phyloP scores from a whole-genome alignment of 2,888 invertebrate species.

The Torymus texanus region DNA sequence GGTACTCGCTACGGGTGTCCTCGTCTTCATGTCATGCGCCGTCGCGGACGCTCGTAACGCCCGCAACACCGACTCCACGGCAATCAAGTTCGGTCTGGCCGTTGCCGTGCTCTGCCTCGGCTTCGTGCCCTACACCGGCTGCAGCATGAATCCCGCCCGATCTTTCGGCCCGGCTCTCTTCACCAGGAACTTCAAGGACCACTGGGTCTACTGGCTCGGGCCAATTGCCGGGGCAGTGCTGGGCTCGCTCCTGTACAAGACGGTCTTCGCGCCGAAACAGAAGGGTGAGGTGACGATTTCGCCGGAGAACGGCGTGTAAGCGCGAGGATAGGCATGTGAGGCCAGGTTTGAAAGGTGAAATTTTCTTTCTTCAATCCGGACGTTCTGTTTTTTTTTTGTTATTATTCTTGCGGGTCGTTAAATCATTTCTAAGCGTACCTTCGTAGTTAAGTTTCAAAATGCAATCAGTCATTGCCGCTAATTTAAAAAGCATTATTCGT shows the following conservation, averaged over 20 bases:
- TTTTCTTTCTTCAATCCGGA: no score
- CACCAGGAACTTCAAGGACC: constrained; percentile 80
- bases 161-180: constrained; percentile 84
- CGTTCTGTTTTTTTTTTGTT: no score
- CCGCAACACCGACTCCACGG: constrained; percentile 80
- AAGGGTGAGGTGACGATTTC: constrained; percentile 5
- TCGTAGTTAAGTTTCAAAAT: no score
- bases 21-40: constrained; percentile 82
- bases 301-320: constrained; percentile 39
- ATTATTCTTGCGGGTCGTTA: no score
- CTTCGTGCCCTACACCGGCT: constrained; percentile 83
- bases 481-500: no score
- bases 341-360: constrained; percentile 22
- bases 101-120: constrained; percentile 81
- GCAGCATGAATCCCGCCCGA: constrained; percentile 84
- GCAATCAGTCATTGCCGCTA: no score
- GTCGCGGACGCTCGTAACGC: constrained; percentile 84
- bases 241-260: constrained; percentile 75
- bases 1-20: constrained; percentile 79
- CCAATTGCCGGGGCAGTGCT: constrained; percentile 76
- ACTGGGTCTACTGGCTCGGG: constrained; percentile 86
- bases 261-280: constrained; percentile 50
- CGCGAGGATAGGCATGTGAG: not conserved
- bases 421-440: no score
- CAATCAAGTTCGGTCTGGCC: constrained; percentile 83